phyloP scores from a whole-genome alignment of 2,888 invertebrate genomes.

The Pedicia rivosa region DNA sequence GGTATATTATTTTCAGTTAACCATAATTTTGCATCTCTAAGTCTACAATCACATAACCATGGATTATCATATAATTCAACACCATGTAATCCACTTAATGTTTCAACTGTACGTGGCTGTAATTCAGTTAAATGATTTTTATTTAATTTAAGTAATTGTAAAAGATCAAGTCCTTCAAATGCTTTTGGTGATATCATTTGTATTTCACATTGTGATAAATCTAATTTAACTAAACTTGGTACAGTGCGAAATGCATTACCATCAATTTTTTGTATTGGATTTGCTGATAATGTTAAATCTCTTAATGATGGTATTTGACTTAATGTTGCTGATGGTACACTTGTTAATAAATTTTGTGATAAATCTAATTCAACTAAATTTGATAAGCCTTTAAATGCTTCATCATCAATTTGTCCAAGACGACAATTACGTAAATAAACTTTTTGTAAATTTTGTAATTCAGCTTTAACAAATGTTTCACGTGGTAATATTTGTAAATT shows the following conservation, averaged over 20 bases:
- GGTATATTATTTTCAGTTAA: slow-evolving; percentile 59
- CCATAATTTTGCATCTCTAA: slow-evolving; percentile 70
- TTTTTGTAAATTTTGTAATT: slow-evolving; percentile 72
- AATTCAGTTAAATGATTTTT: slow-evolving; percentile 63
- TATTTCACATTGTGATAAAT: slow-evolving; percentile 68
- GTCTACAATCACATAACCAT: slow-evolving; percentile 76
- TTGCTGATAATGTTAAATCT: slow-evolving; percentile 63
- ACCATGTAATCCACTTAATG: slow-evolving; percentile 54
- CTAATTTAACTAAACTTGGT: slow-evolving; percentile 63
- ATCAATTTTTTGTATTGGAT: slow-evolving; percentile 68
- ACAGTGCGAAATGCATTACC: slow-evolving; percentile 57
- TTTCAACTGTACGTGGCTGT: slow-evolving; percentile 55
- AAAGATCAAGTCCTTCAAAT: slow-evolving; percentile 57
- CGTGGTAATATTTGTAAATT: slow-evolving; percentile 68
- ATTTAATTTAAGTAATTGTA: slow-evolving; percentile 66
- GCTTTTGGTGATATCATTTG: slow-evolving; percentile 59
- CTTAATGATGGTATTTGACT: slow-evolving; percentile 65
- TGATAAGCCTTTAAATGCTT: slow-evolving; percentile 71
- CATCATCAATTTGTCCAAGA: slow-evolving; percentile 70
- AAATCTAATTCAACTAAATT: slow-evolving; percentile 83
- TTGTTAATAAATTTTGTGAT: slow-evolving; percentile 65
- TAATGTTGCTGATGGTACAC: slow-evolving; percentile 66
- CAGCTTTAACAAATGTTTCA: slow-evolving; percentile 66
- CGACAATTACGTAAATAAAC: slow-evolving; percentile 70
- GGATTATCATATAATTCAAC: slow-evolving; percentile 77